These are phyloP conservation scores for Melierax canorus DNA, from an alignment of 2,113 vertebrate species.

Conservation along the genomic window DNA sequence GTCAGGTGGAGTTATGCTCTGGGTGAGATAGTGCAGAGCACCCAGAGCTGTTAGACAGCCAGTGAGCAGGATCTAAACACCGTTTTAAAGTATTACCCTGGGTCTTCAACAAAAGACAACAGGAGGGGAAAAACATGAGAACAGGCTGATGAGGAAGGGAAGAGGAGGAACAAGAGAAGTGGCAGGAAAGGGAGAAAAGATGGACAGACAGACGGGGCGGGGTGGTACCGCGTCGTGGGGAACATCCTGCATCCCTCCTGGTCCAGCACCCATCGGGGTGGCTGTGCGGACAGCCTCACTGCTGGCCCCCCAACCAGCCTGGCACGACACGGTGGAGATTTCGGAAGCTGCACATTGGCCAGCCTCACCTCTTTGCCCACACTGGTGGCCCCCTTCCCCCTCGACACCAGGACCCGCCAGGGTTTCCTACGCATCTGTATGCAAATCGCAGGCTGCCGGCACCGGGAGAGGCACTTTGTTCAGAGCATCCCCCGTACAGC, in stretches of 20 bases:
- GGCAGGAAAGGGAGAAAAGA: neutral
- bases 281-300: neutral
- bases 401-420: neutral
- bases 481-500: neutral
- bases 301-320: neutral
- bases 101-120: neutral
- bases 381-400: neutral
- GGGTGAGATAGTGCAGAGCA: neutral
- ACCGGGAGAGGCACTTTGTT: neutral
- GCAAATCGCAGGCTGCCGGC: constrained; percentile 78
- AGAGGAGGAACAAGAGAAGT: neutral
- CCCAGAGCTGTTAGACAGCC: neutral
- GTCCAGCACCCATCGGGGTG: no score
- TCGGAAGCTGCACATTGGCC: neutral
- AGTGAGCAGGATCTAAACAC: neutral
- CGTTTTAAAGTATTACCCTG: neutral
- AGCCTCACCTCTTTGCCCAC: neutral
- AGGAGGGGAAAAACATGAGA: neutral
- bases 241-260: neutral
- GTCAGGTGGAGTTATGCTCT: neutral
- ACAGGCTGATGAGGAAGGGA: neutral
- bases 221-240: accelerated
- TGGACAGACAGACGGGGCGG: neutral
- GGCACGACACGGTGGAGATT: neutral
- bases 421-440: constrained; percentile 85